phyloP scores from a whole-genome alignment of 2,113 vertebrate genomes.

The Saimiri boliviensis region DNA sequence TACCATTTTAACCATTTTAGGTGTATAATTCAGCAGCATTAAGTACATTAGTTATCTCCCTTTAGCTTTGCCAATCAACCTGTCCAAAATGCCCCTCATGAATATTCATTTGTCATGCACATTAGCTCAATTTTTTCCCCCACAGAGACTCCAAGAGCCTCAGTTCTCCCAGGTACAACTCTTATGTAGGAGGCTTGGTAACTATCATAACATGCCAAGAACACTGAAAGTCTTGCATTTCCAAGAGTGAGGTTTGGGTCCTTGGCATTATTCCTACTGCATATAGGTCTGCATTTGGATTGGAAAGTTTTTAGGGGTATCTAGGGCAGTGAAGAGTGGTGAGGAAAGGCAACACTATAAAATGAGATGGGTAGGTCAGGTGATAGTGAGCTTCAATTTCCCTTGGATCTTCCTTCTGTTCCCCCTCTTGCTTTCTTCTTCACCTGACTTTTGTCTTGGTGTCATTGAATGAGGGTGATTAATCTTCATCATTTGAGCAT shows the following conservation, averaged over 20 bases:
- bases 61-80: not conserved
- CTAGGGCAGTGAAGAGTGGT: too few species aligned
- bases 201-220: not conserved
- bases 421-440: not conserved
- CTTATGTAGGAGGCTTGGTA: not conserved
- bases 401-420: not conserved
- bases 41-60: not conserved
- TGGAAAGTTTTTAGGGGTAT: not conserved
- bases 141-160: not conserved
- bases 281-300: not conserved
- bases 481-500: conserved; percentile 24
- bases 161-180: not conserved
- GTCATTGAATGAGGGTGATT: conserved; percentile 5
- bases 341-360: not conserved
- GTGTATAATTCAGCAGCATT: not conserved
- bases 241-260: not conserved
- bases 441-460: not conserved
- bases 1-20: not conserved
- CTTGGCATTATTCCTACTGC: not conserved
- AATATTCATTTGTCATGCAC: not conserved
- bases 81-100: not conserved
- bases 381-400: not conserved
- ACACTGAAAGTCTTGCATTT: not conserved
- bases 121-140: not conserved
- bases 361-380: not conserved